Evolutionary conservation across 2,888 invertebrate genomes (phyloP).

Genomic region (Tetranychus truncatus): DNA sequence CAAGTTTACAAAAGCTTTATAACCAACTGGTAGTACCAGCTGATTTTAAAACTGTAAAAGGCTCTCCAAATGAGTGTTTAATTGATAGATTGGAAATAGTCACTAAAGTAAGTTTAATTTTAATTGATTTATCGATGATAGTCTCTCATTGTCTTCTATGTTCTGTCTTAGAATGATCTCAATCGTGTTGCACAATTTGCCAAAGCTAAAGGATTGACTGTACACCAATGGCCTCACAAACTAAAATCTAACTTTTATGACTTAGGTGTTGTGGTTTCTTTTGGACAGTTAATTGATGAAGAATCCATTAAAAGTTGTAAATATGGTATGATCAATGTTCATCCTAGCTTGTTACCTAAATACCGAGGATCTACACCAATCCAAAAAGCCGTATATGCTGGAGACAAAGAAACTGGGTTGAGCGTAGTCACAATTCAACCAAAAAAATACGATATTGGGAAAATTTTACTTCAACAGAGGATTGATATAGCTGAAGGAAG

Average conservation of each 20-base stretch:
- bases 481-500: constrained; percentile 16
- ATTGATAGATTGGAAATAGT: background rate
- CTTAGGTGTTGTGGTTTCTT: constrained; percentile 75
- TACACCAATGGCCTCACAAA: constrained; percentile 43
- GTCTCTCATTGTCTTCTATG: background rate
- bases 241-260: constrained; percentile 43
- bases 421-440: constrained; percentile 62
- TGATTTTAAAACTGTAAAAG: too few relatives aligned
- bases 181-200: background rate
- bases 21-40: background rate
- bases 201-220: background rate
- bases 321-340: constrained; percentile 72
- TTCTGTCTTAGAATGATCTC: background rate
- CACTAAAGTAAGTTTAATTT: background rate
- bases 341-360: constrained; percentile 70
- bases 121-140: too few relatives aligned
- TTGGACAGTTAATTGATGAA: constrained; percentile 71
- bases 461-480: constrained; percentile 23
- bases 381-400: constrained; percentile 60
- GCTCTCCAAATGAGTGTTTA: background rate
- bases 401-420: constrained; percentile 60
- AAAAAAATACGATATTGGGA: constrained; percentile 27
- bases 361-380: constrained; percentile 90
- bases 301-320: constrained; percentile 50
- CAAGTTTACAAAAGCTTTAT: background rate